A percentile compares a stretch with the other conserved stretches of the same genome.
Evolutionary conservation across 2,888 invertebrate species (phyloP).

Genomic region (Ectropis crepuscularia): DNA sequence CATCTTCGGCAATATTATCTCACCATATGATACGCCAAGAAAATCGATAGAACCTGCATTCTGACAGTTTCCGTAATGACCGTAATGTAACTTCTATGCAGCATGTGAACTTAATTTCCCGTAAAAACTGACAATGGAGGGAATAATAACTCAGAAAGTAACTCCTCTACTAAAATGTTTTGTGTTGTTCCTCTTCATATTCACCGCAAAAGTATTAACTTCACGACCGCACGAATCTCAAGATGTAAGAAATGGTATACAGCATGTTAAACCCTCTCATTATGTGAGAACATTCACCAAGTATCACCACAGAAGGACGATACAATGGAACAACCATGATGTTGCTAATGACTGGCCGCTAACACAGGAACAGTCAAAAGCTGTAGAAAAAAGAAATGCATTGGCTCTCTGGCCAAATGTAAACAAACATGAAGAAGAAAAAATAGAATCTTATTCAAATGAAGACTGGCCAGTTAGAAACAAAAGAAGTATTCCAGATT

Average conservation of each 20-base stretch:
- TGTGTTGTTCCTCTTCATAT: constrained; percentile 76
- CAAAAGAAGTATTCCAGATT: constrained; percentile 63
- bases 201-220: constrained; percentile 78
- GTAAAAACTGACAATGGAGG: constrained; percentile 61
- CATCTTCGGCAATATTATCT: neutral
- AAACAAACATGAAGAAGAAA: constrained; percentile 11
- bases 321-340: constrained; percentile 69
- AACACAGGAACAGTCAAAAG: constrained; percentile 55
- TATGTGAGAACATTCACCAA: constrained; percentile 80
- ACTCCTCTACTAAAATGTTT: constrained; percentile 77
- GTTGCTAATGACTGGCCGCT: constrained; percentile 60
- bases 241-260: constrained; percentile 67
- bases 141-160: constrained; percentile 67
- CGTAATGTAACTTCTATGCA: constrained; percentile 55
- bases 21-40: constrained; percentile 43
- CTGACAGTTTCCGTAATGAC: constrained; percentile 63
- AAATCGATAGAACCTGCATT: constrained; percentile 74
- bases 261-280: constrained; percentile 68
- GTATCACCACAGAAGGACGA: constrained; percentile 77
- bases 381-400: constrained; percentile 63
- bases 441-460: constrained; percentile 35
- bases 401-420: constrained; percentile 38
- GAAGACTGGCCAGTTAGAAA: constrained; percentile 53
- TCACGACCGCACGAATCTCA: constrained; percentile 73
- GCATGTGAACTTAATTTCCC: constrained; percentile 40